Percentiles rank a stretch among this genome's conserved stretches.
These are phyloP conservation scores for Xerus inauris DNA, from an alignment of 2,113 vertebrate species.

Conservation along the genomic window DNA sequence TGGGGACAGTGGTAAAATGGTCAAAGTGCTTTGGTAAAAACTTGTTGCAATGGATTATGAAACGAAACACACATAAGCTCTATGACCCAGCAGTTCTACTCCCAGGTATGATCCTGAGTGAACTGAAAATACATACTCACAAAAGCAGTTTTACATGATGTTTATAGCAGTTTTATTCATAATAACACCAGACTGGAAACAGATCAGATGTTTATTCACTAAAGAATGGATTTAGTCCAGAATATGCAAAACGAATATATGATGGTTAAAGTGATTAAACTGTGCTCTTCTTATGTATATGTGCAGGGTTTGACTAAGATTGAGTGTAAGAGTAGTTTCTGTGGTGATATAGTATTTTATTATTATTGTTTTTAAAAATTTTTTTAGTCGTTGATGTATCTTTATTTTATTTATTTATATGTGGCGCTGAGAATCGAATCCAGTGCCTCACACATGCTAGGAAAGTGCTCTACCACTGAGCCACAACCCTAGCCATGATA, in stretches of 20 bases:
- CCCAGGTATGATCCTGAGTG: neutral
- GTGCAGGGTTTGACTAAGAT: neutral
- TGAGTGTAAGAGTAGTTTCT: neutral
- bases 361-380: no score
- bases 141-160: neutral
- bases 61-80: neutral
- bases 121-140: neutral
- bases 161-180: neutral
- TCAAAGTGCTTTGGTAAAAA: neutral
- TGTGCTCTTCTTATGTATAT: neutral
- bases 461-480: no score
- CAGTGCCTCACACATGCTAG: no score
- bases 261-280: neutral
- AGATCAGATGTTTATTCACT: neutral
- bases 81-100: neutral
- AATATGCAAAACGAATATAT: slow-evolving; percentile 1
- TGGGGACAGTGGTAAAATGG: neutral
- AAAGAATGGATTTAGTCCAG: slow-evolving; percentile 2
- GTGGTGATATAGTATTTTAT: neutral
- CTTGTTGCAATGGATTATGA: neutral
- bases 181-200: neutral
- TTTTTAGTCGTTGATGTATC: no score
- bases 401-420: no score
- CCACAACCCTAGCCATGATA: no score
- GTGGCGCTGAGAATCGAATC: no score